Evolutionary conservation across 1,140 invertebrate species (phyloP).

Genomic region (Teleogryllus occipitalis): DNA sequence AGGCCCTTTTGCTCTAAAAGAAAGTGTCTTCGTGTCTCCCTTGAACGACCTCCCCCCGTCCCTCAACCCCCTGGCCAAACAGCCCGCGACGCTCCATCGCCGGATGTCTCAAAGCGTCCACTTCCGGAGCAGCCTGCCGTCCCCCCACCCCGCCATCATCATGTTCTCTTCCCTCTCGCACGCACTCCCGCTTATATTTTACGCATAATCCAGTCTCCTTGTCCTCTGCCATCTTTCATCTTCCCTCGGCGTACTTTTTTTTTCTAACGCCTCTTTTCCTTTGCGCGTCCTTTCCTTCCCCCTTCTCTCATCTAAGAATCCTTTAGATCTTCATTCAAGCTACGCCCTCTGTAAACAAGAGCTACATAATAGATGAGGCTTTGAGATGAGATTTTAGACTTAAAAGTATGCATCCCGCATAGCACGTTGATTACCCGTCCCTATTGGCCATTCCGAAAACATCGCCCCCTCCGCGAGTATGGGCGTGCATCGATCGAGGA

Average conservation of each 20-base stretch:
- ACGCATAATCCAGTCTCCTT: too few relatives aligned
- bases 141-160: too few relatives aligned
- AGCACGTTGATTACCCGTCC: not conserved
- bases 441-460: conserved; percentile 1
- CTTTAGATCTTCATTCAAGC: conserved; percentile 4
- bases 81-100: too few relatives aligned
- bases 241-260: not conserved
- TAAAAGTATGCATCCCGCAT: conserved; percentile 4
- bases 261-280: not conserved
- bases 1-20: too few relatives aligned
- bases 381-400: conserved; percentile 5
- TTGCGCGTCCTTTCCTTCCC: not conserved
- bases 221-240: not conserved
- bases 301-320: not conserved
- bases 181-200: too few relatives aligned
- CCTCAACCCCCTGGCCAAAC: too few relatives aligned
- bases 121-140: too few relatives aligned
- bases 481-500: not conserved
- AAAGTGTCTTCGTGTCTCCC: too few relatives aligned
- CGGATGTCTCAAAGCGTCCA: too few relatives aligned
- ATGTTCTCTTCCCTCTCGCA: too few relatives aligned
- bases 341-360: not conserved
- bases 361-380: conserved; percentile 4
- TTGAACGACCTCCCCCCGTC: too few relatives aligned
- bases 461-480: not conserved